Conservation (phyloP, 2,888 invertebrate genomes). For the Noctua janthina region DNA sequence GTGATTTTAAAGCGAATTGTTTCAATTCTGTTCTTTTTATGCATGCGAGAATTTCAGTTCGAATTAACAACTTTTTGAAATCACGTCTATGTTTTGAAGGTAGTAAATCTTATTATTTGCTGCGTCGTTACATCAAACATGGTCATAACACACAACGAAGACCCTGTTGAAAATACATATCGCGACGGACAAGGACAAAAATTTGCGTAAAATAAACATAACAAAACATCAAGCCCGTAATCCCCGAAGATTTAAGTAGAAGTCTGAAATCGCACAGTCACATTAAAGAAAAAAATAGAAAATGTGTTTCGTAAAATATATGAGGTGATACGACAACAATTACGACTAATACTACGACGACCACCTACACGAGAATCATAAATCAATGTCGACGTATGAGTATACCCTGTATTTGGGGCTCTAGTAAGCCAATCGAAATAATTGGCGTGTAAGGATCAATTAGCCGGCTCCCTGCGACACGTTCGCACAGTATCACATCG, state of each 20-base stretch:
- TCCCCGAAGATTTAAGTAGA: too few relatives aligned
- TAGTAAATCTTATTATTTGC: neutral
- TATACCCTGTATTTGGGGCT: slow-evolving; percentile 47
- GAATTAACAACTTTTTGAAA: neutral
- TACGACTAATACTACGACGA: neutral
- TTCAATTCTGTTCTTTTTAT: neutral
- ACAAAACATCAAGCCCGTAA: neutral
- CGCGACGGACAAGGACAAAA: neutral
- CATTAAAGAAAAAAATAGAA: neutral
- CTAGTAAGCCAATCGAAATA: slow-evolving; percentile 65
- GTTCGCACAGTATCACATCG: slow-evolving; percentile 15
- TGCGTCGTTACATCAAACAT: neutral
- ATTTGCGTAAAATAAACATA: neutral
- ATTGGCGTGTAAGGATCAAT: slow-evolving; percentile 70
- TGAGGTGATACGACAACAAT: neutral
- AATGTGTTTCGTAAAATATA: neutral
- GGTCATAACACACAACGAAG: neutral
- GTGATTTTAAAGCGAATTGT: slow-evolving; percentile 19
- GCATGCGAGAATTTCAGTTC: neutral
- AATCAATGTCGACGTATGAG: neutral
- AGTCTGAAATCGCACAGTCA: too few relatives aligned
- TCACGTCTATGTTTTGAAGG: neutral
- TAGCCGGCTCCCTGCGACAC: slow-evolving; percentile 38
- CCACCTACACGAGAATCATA: neutral
- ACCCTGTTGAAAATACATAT: neutral